Evolutionary conservation across 2,888 invertebrate genomes (phyloP), one percentile per base, ranked within the genome.

Genomic region (Caenorhabditis afra): DNA sequence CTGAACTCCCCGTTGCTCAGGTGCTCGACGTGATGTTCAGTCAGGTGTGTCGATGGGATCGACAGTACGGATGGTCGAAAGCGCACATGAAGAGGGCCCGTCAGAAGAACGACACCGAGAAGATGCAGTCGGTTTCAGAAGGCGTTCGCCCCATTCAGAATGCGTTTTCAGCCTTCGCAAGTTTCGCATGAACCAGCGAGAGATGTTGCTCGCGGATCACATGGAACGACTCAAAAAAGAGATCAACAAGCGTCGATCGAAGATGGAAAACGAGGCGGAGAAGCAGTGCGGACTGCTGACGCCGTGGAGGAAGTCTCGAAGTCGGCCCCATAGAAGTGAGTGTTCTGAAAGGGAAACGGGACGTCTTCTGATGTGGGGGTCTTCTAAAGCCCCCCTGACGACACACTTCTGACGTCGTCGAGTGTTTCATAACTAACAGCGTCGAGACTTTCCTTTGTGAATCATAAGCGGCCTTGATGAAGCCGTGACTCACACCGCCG

Each of bases 11-110:
- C 29, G 29, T 29, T n/a, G 37, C 41, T 41, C 65, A 65, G 81
- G 73, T 83, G 55, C 67, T 86, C 61, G 85, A 84, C 35, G 62
- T 74, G 37, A 75, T 86, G 76, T 70, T 86, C 45, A 73, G 73
- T 37, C 84, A 84, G 65, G 85, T 86, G 4, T 83, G 83, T 23
- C 79, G 83, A 11, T 84, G 84, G 85, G 85, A 85, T 65, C 82
- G 82, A 22, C 79, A 79, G 55, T 81, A 81, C 53, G 85, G 85
- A 71, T 85, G 85, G 85, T 78, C 74, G 29, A 85, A 82, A 29
- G 44, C 55, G 18, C 84, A 82, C 18, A 49, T 78, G 59, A 83
- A 80, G 37, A 41, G 59, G 23, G 79, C 81, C n/a, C 58, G 74
- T 37, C 62, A 65, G 53, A 74, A 75, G 47, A 73, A 53, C 22